phyloP scores from a whole-genome alignment of 2,888 invertebrate genomes.

The Exocentrus adspersus region DNA sequence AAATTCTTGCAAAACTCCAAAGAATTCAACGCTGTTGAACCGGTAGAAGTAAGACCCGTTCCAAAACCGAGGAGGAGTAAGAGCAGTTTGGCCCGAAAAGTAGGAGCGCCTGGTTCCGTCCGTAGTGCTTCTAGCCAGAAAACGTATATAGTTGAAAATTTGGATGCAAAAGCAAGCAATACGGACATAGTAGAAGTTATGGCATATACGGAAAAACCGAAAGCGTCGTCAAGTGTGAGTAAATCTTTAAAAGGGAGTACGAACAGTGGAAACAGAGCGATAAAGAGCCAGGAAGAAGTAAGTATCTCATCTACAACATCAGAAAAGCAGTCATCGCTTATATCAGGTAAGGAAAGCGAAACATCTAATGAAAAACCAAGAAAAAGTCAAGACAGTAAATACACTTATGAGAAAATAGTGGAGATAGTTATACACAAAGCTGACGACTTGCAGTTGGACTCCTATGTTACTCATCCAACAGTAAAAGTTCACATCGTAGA shows the following conservation, averaged over 20 bases:
- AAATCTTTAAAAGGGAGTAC: not conserved
- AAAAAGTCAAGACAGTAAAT: not conserved
- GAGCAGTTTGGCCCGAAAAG: not conserved
- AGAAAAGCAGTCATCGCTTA: not conserved
- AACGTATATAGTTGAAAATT: not conserved
- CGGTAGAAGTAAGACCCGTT: not conserved
- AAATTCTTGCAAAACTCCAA: conserved; percentile 17
- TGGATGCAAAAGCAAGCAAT: not conserved
- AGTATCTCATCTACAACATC: not conserved
- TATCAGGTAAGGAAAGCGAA: not conserved
- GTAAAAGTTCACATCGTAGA: conserved; percentile 72
- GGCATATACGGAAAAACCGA: not conserved
- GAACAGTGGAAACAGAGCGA: not conserved
- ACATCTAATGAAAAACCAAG: not conserved
- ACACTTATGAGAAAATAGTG: conserved; percentile 59
- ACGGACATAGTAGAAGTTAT: not conserved
- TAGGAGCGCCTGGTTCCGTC: not conserved
- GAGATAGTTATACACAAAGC: conserved; percentile 68
- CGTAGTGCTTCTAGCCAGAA: not conserved
- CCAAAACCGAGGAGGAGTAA: conserved; percentile 21
- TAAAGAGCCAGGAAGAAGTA: no score
- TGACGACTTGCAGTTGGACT: conserved; percentile 70
- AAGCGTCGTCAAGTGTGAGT: not conserved
- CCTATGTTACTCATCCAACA: conserved; percentile 70
- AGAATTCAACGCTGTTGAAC: not conserved